Percentiles rank a stretch among this genome's conserved stretches.
These are phyloP conservation scores for Latrodectus hesperus DNA, from an alignment of 2,888 invertebrate species.

Conservation along the genomic window DNA sequence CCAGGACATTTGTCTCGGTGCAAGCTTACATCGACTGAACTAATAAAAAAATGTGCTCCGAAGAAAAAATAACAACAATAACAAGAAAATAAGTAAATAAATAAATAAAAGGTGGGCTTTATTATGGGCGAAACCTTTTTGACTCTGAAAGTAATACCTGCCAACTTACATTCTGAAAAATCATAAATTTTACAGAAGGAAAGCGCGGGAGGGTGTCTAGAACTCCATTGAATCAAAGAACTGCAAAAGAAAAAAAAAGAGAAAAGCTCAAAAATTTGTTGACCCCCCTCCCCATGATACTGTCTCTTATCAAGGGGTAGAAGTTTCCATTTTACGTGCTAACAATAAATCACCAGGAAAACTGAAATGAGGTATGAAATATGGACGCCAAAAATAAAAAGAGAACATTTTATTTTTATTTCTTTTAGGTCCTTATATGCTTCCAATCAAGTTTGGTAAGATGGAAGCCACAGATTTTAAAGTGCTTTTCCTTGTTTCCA, in stretches of 20 bases:
- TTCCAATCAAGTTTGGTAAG: conserved; percentile 34
- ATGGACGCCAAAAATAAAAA: conserved; percentile 14
- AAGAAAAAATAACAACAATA: neutral
- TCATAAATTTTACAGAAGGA: conserved; percentile 46
- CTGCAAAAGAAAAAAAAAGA: conserved; percentile 3
- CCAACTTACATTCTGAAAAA: conserved; percentile 32
- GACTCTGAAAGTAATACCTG: conserved; percentile 48
- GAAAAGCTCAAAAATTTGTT: conserved; percentile 38
- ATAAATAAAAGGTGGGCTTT: conserved; percentile 27
- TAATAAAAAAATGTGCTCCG: no score
- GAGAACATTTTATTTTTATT: conserved; percentile 48
- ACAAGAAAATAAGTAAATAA: conserved; percentile 30
- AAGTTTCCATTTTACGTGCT: conserved; percentile 62
- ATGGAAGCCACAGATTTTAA: conserved; percentile 47
- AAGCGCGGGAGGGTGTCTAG: neutral
- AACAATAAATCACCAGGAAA: conserved; percentile 56
- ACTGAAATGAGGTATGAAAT: conserved; percentile 65
- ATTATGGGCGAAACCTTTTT: conserved; percentile 22
- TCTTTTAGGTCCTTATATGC: conserved; percentile 14
- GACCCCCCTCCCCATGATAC: conserved; percentile 7
- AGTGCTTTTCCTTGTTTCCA: conserved; percentile 58
- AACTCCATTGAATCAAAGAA: conserved; percentile 17
- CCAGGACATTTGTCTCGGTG: conserved; percentile 13
- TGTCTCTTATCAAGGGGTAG: conserved; percentile 51
- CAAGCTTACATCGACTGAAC: conserved; percentile 25